These are phyloP conservation scores for Nilaparvata lugens DNA, from an alignment of 1,140 invertebrate genomes.

Conservation along the genomic window DNA sequence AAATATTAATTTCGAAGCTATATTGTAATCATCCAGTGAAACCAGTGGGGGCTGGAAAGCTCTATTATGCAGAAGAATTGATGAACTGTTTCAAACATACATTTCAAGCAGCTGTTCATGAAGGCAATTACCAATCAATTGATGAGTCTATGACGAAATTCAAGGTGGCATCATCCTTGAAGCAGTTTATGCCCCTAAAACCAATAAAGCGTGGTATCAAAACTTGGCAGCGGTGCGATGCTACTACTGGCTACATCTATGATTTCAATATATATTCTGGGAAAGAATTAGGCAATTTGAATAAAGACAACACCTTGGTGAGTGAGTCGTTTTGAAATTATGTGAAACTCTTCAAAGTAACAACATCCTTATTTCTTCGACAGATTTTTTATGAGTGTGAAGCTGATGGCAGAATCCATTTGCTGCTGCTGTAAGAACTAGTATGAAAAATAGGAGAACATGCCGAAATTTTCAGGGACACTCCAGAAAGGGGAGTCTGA, in stretches of 20 bases:
- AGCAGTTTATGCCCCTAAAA: not conserved
- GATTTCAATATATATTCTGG: not conserved
- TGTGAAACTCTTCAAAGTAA: not conserved
- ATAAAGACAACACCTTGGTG: not conserved
- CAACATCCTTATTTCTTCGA: not conserved
- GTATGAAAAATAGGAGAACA: not conserved
- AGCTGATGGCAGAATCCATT: not conserved
- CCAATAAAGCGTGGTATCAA: no score
- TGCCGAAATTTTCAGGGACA: no score
- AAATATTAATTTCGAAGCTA: slow-evolving; percentile 22
- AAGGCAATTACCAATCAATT: no score
- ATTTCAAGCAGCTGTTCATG: slow-evolving; percentile 13
- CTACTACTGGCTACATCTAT: no score
- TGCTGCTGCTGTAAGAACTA: not conserved
- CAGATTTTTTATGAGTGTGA: no score
- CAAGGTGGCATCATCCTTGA: not conserved
- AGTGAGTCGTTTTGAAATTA: no score
- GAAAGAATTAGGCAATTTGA: not conserved
- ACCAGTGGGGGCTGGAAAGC: slow-evolving; percentile 21
- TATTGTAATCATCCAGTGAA: slow-evolving; percentile 26
- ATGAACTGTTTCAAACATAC: slow-evolving; percentile 20
- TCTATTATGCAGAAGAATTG: slow-evolving; percentile 23
- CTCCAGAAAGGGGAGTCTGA: no score
- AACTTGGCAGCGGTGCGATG: not conserved
- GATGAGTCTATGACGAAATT: not conserved